Conservation (phyloP, 2,797 vertebrate species). For the Gallinago nigripennis region DNA sequence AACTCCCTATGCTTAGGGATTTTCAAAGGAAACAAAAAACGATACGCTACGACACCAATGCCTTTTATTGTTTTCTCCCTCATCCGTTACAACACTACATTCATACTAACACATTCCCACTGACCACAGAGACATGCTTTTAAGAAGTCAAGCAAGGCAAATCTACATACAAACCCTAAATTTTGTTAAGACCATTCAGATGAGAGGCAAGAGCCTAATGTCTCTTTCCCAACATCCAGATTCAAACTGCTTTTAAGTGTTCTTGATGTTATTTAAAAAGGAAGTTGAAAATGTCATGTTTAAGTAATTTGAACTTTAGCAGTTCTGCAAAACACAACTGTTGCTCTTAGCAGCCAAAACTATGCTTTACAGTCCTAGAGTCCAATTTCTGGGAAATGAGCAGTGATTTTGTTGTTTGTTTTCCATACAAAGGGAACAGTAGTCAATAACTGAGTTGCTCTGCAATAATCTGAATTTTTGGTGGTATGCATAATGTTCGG, state of each 20-base stretch:
- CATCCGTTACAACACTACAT: not conserved
- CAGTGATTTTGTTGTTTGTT: not conserved
- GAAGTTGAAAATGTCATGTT: not conserved
- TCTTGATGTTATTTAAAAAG: not conserved
- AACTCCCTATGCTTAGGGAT: not conserved
- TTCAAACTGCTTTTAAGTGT: not conserved
- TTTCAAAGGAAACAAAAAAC: not conserved
- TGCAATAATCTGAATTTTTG: not conserved
- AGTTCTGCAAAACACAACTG: not conserved
- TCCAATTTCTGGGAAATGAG: not conserved
- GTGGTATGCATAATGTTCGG: accelerated
- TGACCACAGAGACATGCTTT: not conserved
- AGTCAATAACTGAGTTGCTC: not conserved
- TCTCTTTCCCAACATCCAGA: not conserved
- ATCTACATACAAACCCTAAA: not conserved
- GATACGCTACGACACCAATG: not conserved
- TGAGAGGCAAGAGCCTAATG: not conserved
- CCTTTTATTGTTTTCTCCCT: not conserved
- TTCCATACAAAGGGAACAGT: not conserved
- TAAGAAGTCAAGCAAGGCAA: not conserved
- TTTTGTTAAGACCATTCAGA: not conserved
- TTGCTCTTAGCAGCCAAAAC: not conserved
- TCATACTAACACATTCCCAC: too few relatives aligned
- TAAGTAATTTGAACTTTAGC: not conserved
- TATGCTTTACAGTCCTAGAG: not conserved